Evolutionary conservation across 1,140 invertebrate genomes (phyloP).

Genomic region (Macrobrachium nipponense): DNA sequence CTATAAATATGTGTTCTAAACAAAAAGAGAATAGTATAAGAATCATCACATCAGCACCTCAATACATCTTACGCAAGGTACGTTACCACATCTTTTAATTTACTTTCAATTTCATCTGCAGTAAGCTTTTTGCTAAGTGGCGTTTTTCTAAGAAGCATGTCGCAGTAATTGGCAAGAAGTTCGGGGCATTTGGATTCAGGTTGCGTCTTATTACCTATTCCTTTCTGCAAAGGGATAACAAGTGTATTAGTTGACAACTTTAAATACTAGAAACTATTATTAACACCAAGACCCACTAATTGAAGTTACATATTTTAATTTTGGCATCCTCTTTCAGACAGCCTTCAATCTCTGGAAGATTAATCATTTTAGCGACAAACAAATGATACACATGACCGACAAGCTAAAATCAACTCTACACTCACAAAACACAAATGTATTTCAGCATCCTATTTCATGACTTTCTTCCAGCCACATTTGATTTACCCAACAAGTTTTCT

Average conservation of each 20-base stretch:
- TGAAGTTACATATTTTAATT: no score
- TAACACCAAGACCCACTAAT: no score
- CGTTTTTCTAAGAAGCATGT: slow-evolving; percentile 97
- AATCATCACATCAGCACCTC: background rate
- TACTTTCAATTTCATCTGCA: slow-evolving; percentile 90
- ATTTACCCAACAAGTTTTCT: no score
- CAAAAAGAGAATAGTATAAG: background rate
- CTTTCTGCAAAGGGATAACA: slow-evolving; percentile 45
- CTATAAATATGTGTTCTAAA: background rate
- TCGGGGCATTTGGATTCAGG: slow-evolving; percentile 99
- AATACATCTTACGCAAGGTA: slow-evolving; percentile 6
- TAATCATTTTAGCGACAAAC: no score
- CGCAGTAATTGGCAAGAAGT: slow-evolving; percentile 98
- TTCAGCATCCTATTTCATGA: no score
- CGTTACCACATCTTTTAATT: slow-evolving; percentile 59
- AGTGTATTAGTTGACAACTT: background rate
- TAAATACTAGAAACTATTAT: no score
- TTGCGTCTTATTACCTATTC: slow-evolving; percentile 69
- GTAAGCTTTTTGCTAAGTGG: slow-evolving; percentile 96
- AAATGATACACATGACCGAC: no score
- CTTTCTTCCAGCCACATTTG: no score
- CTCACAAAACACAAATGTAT: no score
- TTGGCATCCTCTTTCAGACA: no score
- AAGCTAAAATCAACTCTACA: no score
- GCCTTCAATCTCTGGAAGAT: no score